These are phyloP conservation scores for Steinernema feltiae DNA, from an alignment of 1,140 invertebrate species.

Conservation along the genomic window DNA sequence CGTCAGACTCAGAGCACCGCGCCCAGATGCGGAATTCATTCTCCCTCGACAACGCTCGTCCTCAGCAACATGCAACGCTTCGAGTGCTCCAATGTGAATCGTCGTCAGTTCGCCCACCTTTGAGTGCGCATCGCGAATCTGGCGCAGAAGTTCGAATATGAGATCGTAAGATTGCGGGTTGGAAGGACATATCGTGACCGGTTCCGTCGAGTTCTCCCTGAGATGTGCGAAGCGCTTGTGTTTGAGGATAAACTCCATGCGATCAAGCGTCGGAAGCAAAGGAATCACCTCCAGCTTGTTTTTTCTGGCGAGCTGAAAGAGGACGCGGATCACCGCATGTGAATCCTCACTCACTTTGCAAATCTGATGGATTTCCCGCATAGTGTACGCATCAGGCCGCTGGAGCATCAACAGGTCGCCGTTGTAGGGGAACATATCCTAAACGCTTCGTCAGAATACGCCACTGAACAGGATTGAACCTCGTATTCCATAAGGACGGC, in stretches of 20 bases:
- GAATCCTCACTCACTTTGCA: not conserved
- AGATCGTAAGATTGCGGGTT: not conserved
- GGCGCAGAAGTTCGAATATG: not conserved
- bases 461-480: no score
- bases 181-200: not conserved
- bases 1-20: conserved; percentile 35
- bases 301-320: conserved; percentile 62
- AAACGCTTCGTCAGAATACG: no score
- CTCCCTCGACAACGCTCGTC: not conserved
- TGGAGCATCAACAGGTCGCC: conserved; percentile 66
- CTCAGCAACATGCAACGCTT: conserved; percentile 45
- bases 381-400: not conserved
- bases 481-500: conserved; percentile 70
- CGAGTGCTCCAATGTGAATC: conserved; percentile 61
- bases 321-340: not conserved
- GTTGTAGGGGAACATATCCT: conserved; percentile 89
- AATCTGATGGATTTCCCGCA: conserved; percentile 16
- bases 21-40: not conserved
- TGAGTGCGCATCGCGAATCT: not conserved
- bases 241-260: conserved; percentile 67
- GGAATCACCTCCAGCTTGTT: conserved; percentile 76
- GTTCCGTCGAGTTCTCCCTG: conserved; percentile 60
- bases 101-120: not conserved
- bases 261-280: conserved; percentile 88
- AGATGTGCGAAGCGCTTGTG: conserved; percentile 59